Evolutionary conservation across 2,113 vertebrate genomes (phyloP).

Genomic region (Toxostoma redivivum): DNA sequence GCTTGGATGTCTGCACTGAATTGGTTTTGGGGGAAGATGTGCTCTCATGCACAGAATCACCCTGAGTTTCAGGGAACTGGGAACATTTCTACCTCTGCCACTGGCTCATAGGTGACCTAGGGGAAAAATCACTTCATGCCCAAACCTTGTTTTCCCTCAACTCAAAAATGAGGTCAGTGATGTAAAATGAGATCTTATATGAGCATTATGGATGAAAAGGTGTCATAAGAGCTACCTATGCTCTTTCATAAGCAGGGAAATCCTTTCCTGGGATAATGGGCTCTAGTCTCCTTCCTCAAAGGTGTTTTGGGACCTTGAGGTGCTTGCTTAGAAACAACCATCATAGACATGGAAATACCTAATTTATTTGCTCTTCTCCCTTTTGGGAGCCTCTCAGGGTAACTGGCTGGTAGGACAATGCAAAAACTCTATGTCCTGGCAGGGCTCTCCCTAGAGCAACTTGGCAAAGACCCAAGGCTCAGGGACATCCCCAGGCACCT

Average conservation of each 20-base stretch:
- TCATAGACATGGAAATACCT: not conserved
- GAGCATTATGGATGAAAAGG: not conserved
- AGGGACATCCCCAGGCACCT: not conserved
- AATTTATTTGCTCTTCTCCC: not conserved
- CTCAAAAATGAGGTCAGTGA: not conserved
- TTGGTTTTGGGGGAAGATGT: not conserved
- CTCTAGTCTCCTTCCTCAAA: not conserved
- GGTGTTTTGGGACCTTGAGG: not conserved
- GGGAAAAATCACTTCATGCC: not conserved
- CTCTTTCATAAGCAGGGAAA: not conserved
- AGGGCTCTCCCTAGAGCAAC: not conserved
- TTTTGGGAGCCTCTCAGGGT: not conserved
- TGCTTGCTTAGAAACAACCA: not conserved
- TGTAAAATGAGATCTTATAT: not conserved
- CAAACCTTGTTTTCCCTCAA: not conserved
- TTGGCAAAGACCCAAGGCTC: not conserved
- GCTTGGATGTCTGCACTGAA: not conserved
- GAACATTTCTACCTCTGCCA: not conserved
- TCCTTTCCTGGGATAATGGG: not conserved
- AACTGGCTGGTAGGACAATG: rapidly evolving
- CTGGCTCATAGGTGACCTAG: not conserved
- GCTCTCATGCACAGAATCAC: not conserved
- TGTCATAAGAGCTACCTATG: not conserved
- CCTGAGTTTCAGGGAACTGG: not conserved
- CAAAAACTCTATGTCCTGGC: not conserved